A percentile compares a stretch with the other conserved stretches of the same genome.
phyloP scores from a whole-genome alignment of 2,888 invertebrate genomes.

The Nudaria mundana region DNA sequence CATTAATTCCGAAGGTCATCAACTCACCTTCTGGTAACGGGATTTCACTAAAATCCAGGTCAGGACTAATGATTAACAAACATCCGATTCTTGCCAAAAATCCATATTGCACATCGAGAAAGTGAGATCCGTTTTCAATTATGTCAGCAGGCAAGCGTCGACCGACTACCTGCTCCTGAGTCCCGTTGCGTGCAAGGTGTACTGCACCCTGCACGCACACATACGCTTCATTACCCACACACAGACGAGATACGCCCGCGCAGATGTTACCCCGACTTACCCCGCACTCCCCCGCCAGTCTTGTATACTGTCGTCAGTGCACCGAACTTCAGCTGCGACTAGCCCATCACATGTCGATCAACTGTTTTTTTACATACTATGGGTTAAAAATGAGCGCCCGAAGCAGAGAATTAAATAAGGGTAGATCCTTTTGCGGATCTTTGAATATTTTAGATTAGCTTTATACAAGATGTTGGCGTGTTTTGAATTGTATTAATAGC shows the following conservation, averaged over 20 bases:
- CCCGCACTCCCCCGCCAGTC: conserved; percentile 21
- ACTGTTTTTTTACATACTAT: conserved; percentile 55
- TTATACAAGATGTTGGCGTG: conserved; percentile 7
- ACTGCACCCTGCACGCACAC: conserved; percentile 55
- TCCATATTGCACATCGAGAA: conserved; percentile 66
- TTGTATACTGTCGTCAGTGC: conserved; percentile 39
- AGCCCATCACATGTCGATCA: conserved; percentile 73
- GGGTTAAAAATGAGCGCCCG: conserved; percentile 39
- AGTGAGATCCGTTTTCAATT: conserved; percentile 66
- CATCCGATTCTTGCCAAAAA: conserved; percentile 33
- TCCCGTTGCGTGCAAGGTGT: conserved; percentile 80
- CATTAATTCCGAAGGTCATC: too few relatives aligned
- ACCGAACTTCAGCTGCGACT: conserved; percentile 63
- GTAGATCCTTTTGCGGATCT: conserved; percentile 28
- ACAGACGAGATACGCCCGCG: conserved; percentile 39
- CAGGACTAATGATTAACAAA: conserved; percentile 10
- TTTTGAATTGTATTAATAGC: conserved; percentile 3
- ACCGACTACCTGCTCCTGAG: conserved; percentile 69
- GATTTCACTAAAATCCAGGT: too few relatives aligned
- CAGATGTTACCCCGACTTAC: conserved; percentile 48
- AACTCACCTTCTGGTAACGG: too few relatives aligned
- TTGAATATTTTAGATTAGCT: conserved; percentile 20
- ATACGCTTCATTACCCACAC: conserved; percentile 31
- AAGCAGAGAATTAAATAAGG: conserved; percentile 32
- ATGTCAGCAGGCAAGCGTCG: conserved; percentile 57